Evolutionary conservation across 2,888 invertebrate genomes (phyloP), one percentile per base, ranked within the genome.

Genomic region (Tethea ocularis): DNA sequence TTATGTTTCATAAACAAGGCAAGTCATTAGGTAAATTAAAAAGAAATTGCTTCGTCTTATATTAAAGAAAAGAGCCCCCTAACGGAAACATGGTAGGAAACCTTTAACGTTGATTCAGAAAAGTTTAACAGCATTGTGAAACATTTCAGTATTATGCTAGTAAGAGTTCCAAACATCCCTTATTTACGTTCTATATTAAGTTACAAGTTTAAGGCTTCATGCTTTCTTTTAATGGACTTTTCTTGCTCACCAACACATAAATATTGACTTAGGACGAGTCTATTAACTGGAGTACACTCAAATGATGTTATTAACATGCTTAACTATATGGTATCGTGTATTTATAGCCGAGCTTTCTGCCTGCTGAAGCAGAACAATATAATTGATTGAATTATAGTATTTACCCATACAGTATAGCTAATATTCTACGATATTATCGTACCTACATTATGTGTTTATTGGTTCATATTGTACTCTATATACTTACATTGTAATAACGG

Each of bases 101-200:
- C 20, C 20, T 46, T 46, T 7, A 46, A 46, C 20, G 20, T 20
- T 20, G 46, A 8, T 46, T 20, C 46, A 46, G 20, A 20, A 6
- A 46, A 46, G 20, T 46, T 46, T 46, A 20, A 20, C 6, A 46
- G 20, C 20, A 46, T 46, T 20, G 17, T 46, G 17, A 46, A n/a
- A 46, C 20, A 46, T 46, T 46, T 46, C 46, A 46, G 20, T 17
- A 46, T 46, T 20, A 20, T 10, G 17, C 10, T 46, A 1, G 46
- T 20, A 46, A 20, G 10, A 46, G 46, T 10, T 20, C 10, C 10
- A 46, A 46, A 1, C 46, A 1, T 20, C 46, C 20, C 46, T 46
- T 46, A 20, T 46, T 46, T 46, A 46, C 15, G 46, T 46, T 46
- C 46, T 10, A 46, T 46, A 46, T 46, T 46, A 46, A 46, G 46